These are phyloP conservation scores for Propithecus deckenii DNA, from an alignment of 2,797 vertebrate species.

Conservation along the genomic window DNA sequence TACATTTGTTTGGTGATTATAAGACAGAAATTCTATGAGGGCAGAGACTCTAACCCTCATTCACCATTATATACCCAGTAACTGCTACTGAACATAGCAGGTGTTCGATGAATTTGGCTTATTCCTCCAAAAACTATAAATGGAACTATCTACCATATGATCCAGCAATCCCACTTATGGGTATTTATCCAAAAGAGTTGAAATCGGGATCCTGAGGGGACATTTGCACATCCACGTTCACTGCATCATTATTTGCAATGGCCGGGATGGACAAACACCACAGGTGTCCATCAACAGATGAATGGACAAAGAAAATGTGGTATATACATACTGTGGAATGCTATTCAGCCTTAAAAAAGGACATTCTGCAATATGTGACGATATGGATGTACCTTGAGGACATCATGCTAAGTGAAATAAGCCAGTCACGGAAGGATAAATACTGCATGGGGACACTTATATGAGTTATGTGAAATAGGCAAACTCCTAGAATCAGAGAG, in stretches of 20 bases:
- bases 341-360: neutral
- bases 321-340: neutral
- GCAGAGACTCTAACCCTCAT: neutral
- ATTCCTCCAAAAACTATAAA: neutral
- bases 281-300: neutral
- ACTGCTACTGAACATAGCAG: neutral
- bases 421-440: neutral
- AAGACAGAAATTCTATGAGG: neutral
- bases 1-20: neutral
- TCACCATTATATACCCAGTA: neutral
- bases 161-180: neutral
- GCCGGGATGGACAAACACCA: neutral
- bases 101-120: neutral
- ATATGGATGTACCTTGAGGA: neutral
- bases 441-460: neutral
- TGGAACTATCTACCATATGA: neutral
- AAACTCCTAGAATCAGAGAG: neutral
- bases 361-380: neutral
- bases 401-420: neutral
- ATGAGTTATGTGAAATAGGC: neutral
- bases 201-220: neutral
- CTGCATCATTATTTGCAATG: neutral
- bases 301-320: neutral
- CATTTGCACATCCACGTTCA: neutral
- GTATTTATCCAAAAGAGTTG: neutral